Conservation (phyloP, 2,888 invertebrate species). For the Epinotia ramella region DNA sequence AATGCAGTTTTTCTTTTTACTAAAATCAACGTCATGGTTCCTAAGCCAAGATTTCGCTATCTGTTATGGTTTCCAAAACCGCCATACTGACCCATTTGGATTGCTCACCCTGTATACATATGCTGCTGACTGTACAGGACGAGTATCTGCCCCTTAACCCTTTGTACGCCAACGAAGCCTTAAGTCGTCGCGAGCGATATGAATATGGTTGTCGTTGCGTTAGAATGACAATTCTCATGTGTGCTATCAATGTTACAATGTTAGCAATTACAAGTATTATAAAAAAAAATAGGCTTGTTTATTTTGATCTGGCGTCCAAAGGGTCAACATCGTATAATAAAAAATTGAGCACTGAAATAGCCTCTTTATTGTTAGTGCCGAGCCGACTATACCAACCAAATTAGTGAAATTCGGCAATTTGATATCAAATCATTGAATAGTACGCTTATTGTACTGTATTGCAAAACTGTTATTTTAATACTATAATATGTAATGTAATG, state of each 20-base stretch:
- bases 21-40: too few relatives aligned
- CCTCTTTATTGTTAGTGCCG: background rate
- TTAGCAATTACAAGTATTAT: background rate
- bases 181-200: background rate
- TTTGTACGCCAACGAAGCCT: background rate
- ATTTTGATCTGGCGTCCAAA: background rate
- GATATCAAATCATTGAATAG: slow-evolving; percentile 1
- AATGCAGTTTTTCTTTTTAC: too few relatives aligned
- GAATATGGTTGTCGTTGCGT: background rate
- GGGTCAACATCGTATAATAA: background rate
- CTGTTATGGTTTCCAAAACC: too few relatives aligned
- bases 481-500: slow-evolving; percentile 10
- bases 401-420: background rate
- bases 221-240: background rate
- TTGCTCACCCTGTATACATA: too few relatives aligned
- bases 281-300: background rate
- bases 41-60: too few relatives aligned
- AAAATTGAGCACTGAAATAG: background rate
- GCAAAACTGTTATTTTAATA: slow-evolving; percentile 31
- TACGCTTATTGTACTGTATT: slow-evolving; percentile 5
- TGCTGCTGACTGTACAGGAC: too few relatives aligned
- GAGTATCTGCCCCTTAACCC: background rate
- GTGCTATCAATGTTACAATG: background rate
- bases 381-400: background rate
- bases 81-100: too few relatives aligned